These are phyloP conservation scores for Therioaphis trifolii DNA, from an alignment of 2,888 invertebrate genomes.

Conservation along the genomic window DNA sequence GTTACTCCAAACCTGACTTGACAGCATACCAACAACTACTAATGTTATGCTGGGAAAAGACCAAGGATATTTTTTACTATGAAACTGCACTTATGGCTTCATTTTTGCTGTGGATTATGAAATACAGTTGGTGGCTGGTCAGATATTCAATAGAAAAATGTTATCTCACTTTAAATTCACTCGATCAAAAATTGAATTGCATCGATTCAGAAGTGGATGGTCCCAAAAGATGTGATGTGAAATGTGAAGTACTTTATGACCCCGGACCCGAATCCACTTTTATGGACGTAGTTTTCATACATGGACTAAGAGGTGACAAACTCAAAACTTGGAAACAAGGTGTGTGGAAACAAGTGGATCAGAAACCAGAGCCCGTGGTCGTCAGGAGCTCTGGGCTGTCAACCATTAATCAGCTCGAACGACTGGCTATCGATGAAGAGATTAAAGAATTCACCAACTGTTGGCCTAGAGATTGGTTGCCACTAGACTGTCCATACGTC, in stretches of 20 bases:
- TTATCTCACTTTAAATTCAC: not conserved
- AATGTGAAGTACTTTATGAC: slow-evolving; percentile 68
- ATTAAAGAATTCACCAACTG: slow-evolving; percentile 69
- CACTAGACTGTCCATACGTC: slow-evolving; percentile 80
- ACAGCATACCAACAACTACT: not conserved
- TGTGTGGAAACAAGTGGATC: slow-evolving; percentile 71
- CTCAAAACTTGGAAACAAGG: slow-evolving; percentile 82
- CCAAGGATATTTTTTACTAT: not conserved
- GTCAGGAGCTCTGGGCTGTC: slow-evolving; percentile 7
- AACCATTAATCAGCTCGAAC: slow-evolving; percentile 67
- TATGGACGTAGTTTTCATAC: slow-evolving; percentile 84
- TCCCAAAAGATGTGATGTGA: slow-evolving; percentile 16
- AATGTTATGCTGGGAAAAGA: slow-evolving; percentile 10
- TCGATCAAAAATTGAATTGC: slow-evolving; percentile 7
- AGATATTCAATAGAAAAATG: not conserved
- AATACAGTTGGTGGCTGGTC: not conserved
- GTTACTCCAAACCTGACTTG: slow-evolving; percentile 18
- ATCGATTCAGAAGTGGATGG: slow-evolving; percentile 27
- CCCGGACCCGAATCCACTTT: slow-evolving; percentile 66
- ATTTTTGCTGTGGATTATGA: not conserved
- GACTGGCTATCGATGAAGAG: slow-evolving; percentile 68
- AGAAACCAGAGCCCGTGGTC: slow-evolving; percentile 26
- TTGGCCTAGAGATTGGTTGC: slow-evolving; percentile 90
- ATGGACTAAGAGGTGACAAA: slow-evolving; percentile 80
- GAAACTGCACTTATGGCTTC: not conserved